Percentiles rank a stretch among this genome's conserved stretches.
These are phyloP conservation scores for Pluvialis apricaria DNA, from an alignment of 2,113 vertebrate species.

Conservation along the genomic window DNA sequence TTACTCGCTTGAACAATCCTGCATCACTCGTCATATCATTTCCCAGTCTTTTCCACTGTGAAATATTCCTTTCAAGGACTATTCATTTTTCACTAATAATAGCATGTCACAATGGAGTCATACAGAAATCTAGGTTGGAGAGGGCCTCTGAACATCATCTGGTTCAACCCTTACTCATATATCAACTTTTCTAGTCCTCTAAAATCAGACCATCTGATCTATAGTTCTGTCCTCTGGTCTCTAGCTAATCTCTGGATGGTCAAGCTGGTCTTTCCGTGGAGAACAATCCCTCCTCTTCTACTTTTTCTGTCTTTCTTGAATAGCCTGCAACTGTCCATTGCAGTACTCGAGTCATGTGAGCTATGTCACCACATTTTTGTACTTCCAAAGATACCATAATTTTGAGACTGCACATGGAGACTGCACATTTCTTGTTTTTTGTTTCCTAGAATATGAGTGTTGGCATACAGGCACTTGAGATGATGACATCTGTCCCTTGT, in stretches of 20 bases:
- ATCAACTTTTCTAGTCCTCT: neutral
- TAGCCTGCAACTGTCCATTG: neutral
- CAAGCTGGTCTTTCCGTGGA: neutral
- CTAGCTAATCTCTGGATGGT: neutral
- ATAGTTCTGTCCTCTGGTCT: neutral
- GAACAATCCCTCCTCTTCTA: neutral
- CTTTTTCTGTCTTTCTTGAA: neutral
- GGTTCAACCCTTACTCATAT: neutral
- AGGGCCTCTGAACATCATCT: neutral
- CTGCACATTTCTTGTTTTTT: neutral
- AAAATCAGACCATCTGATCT: neutral
- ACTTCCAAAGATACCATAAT: neutral
- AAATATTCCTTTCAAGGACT: neutral
- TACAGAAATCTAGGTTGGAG: neutral
- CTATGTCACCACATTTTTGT: neutral
- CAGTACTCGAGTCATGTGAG: fast-evolving
- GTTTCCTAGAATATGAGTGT: neutral
- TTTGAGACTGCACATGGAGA: neutral
- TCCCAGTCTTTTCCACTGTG: neutral
- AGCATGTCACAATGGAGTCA: fast-evolving
- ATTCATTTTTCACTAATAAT: neutral
- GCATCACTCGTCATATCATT: neutral
- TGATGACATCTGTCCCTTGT: neutral
- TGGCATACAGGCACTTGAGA: neutral
- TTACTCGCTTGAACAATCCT: neutral